Evolutionary conservation across 2,797 vertebrate genomes (phyloP), one percentile per base, ranked within the genome.

Genomic region (Helicolenus hilgendorfi): DNA sequence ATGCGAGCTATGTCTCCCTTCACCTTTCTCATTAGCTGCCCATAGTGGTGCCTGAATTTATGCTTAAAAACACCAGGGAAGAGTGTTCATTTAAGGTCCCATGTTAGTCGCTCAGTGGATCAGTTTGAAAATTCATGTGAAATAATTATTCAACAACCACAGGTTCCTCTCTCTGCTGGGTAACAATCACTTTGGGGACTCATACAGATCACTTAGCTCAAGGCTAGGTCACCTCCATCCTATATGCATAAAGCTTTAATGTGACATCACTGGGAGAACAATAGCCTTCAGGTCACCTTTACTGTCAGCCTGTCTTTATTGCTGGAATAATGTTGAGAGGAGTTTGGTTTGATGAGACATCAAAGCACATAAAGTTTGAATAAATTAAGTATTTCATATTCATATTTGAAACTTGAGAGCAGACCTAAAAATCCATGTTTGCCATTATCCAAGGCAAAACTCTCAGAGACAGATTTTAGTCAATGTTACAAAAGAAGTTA

Each of bases 221-320:
- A 81, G 90, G 94, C 88, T 62, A 93, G 93, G 92, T 92, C 88
- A 88, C 87, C 75, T 82, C 88, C 77, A 59, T 74, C 76, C 85
- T 71, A 82, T 71, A 89, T 86, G 86, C 79, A 85, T 88, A 62
- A 86, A 89, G 83, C 79, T 94, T 95, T 90, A 81, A 92, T 93
- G 87, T 89, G 72, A 82, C 85, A 91, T 85, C 79, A 85, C 60
- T 81, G 53, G 49, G 78, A 87, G 84, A 89, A 83, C 72, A 74
- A 75, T 63, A 86, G 84, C 69, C 81, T 81, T 35, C 55, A 24
- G 77, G 85, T 95, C 91, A 95, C 92, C 91, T 94, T 87, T 85
- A 79, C 93, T 91, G 92, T 87, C 92, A 91, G 49, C 74, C 20
- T 79, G 62, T 31, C 60, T 79, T 70, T 69, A 79, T 71, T 73